Evolutionary conservation across 2,113 vertebrate species (phyloP), one percentile per base, ranked within the genome.

Genomic region (Melanotaenia duboulayi): DNA sequence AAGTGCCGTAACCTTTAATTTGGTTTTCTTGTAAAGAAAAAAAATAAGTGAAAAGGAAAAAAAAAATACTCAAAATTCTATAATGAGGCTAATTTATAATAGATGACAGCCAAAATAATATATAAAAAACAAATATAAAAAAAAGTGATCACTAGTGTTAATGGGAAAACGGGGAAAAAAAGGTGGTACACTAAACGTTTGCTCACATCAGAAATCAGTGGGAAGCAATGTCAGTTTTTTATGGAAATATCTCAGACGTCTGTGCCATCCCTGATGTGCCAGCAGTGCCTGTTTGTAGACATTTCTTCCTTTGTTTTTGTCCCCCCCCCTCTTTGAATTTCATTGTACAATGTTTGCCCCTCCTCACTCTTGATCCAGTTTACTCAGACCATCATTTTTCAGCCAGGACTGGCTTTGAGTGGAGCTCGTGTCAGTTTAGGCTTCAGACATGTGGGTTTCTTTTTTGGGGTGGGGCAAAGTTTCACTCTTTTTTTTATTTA

Each of bases 241-340:
- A 69, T 58, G 2, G 55, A 70, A 67, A 65, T 59, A 46, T 70
- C 57, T 55, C 32, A 62, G 10, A 73, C 57, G 35, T 39, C 35
- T 19, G 42, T 51, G 58, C 46, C 57, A 24, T 42, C 74, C 35
- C 9, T 12, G 1, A 52, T 11, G 39, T n/a, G 68, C 86, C 69
- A 24, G 25, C 69, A 16, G 75, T 80, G 87, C 68, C 85, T 85
- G 76, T 59, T 69, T 87, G 76, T 72, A 72, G 55, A 70, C 62
- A 5, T 62, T 35, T 4, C 65, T 16, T 72, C 6, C 28, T 28
- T 28, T 28, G 28, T 46, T 49, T 19, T 63, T 23, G 11, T 11
- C 5, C 74, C 59, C 76, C 81, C 79, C 69, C 66, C 71, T 67
- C 85, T 91, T 82, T 89, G 85, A 87, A 79, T 64, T 46, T 86